A percentile compares a stretch with the other conserved stretches of the same genome.
phyloP scores from a whole-genome alignment of 1,140 invertebrate species.

The Megalonaias nervosa region DNA sequence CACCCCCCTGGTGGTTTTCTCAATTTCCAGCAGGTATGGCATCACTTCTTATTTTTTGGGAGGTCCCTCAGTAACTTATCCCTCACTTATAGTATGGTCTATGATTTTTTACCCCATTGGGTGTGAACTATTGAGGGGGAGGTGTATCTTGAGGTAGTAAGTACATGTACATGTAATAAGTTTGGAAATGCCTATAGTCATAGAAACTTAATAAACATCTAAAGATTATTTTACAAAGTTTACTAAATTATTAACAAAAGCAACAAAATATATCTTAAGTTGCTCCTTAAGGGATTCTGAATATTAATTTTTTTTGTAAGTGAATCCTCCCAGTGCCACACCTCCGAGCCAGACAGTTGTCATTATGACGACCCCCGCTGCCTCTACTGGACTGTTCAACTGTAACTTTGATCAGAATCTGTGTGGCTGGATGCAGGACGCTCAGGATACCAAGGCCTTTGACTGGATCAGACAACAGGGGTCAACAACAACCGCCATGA shows the following conservation, averaged over 20 bases:
- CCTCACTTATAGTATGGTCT: too few species aligned
- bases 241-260: not conserved
- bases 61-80: too few species aligned
- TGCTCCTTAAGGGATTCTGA: not conserved
- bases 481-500: constrained; percentile 27
- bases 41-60: too few species aligned
- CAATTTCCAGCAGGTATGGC: too few species aligned
- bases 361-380: constrained; percentile 15
- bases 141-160: not conserved
- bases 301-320: constrained; percentile 16
- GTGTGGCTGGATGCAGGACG: constrained; percentile 59
- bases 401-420: constrained; percentile 53
- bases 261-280: not conserved
- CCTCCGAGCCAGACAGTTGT: constrained; percentile 27
- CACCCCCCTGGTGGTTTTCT: too few species aligned
- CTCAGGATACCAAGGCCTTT: constrained; percentile 38
- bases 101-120: too few species aligned
- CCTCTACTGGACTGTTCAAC: constrained; percentile 43
- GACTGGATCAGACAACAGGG: constrained; percentile 53
- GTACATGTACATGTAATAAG: not conserved
- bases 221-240: not conserved
- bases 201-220: not conserved
- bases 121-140: not conserved
- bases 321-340: constrained; percentile 18
- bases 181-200: not conserved